Base-by-base conservation (phyloP, 2,113 vertebrate genomes). In the Oreochromis aureus region DNA sequence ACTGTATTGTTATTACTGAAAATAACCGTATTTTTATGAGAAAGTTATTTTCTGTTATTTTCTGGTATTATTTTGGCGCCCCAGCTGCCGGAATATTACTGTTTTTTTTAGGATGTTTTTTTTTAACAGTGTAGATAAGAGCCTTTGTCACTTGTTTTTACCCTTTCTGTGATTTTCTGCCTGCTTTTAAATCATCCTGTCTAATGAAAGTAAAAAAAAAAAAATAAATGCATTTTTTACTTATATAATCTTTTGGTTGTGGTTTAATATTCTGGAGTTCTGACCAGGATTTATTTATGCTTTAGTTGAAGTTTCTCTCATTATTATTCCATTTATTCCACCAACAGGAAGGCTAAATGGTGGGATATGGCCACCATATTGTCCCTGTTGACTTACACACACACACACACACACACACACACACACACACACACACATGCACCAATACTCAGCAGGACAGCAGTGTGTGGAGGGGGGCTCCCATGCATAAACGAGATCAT, bases 401-500 rank as follows among this genome's bases (percentile, higher is more conserved):
- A 81, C 79, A 46, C 22, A 82, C 56, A 82, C 81, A 39, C 82
- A 53, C 69, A 71, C 83, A 86, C 87, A 85, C 86, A 80, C 83
- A 63, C 81, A 85, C 87, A 85, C 88, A 66, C 84, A 91, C n/a
- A 27, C 41, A 48, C 44, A 12, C 15, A 5, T 3, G 0, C 41
- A 12, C 44, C 4, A 19, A 78, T 46, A 51, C 44, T 32, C 71
- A 78, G 36, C 55, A 41, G 36, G 79, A 82, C 79, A 55, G 24
- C 71, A 76, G 30, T 30, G 89, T 82, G 55, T 53, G 73, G 55
- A 54, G 71, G 61, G 87, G 86, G 87, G 61, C 66, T 89, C 87
- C 91, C 90, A 94, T 94, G 92, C 91, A 94, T 94, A 94, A 94
- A 93, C 66, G 1, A 89, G 92, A 94, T 93, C 86, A 94, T 94